Base-by-base conservation (phyloP, 2,113 vertebrate species). In the Ailurus styani region DNA sequence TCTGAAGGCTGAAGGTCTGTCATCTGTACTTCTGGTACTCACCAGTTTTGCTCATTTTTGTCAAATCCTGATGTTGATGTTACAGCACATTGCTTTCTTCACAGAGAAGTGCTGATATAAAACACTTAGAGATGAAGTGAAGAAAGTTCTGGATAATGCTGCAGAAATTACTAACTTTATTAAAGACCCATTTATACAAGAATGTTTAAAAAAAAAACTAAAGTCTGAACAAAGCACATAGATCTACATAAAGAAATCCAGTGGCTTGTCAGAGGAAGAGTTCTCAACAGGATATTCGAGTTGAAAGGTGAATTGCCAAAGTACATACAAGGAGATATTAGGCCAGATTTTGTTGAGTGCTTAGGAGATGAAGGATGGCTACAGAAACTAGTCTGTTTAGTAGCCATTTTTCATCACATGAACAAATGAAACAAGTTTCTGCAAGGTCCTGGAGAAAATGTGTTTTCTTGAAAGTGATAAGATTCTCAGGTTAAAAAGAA, bases 401-500 rank as follows among this genome's bases (percentile, higher is more conserved):
- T 27, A 75, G 50, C 50, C 18, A 10, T 89, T 64, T 95, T 86
- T 75, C 37, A 72, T 70, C 57, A 8, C 7, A 25, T 89, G 18
- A 91, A 83, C 75, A 73, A 66, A 37, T 81, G 37, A 70, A 40
- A 60, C 17, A 50, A 12, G 45, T 93, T 90, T 95, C 52, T 87
- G n/a, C 29, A 78, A 72, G 42, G 60, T 50, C 31, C 62, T 62
- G 27, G 50, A 50, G 73, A 87, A 85, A 47, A 54, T 47, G 1
- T 8, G 34, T 60, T 95, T 91, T 85, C 57, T 87, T 57, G 84
- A 79, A 62, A 91, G 55, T 75, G 66, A 72, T 40, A 47, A 55
- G 29, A 93, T 68, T 96, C 50, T 93, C 68, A 40, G 40, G 54
- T 88, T 37, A 34, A 84, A 78, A 88, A 70, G 72, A 89, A 96